These are phyloP conservation scores for Agrochola circellaris DNA, from an alignment of 2,888 invertebrate species.

Conservation along the genomic window DNA sequence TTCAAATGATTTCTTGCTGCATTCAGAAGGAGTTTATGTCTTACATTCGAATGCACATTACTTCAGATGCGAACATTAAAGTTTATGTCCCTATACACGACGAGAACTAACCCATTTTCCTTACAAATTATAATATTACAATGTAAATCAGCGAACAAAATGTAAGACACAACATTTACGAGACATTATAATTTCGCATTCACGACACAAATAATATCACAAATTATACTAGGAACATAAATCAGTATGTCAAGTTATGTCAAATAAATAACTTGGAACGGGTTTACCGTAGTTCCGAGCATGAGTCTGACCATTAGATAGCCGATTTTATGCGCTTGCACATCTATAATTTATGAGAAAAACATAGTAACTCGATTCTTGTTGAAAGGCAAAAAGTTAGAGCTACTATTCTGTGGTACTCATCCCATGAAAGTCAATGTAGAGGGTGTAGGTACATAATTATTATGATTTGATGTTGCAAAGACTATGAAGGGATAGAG, in stretches of 20 bases:
- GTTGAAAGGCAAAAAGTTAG: conserved; percentile 59
- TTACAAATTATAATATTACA: conserved; percentile 60
- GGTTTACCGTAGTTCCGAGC: conserved; percentile 50
- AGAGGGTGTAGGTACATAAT: not conserved
- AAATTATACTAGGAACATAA: conserved; percentile 60
- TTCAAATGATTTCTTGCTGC: not conserved
- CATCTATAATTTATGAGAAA: conserved; percentile 63
- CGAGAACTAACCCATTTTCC: conserved; percentile 42
- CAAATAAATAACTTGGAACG: conserved; percentile 60
- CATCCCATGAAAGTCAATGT: conserved; percentile 57
- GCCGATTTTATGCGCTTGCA: conserved; percentile 55
- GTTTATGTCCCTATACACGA: conserved; percentile 31
- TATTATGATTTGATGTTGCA: conserved; percentile 42
- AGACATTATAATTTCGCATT: conserved; percentile 58
- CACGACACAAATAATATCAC: conserved; percentile 63
- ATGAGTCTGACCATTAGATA: conserved; percentile 59
- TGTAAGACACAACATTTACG: conserved; percentile 60
- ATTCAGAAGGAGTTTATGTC: conserved; percentile 23
- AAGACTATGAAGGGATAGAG: conserved; percentile 21
- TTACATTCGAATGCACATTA: conserved; percentile 31
- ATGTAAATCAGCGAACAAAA: conserved; percentile 56
- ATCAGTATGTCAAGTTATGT: conserved; percentile 58
- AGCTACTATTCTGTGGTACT: conserved; percentile 47
- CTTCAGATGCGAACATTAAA: conserved; percentile 37
- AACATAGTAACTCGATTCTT: conserved; percentile 64